Evolutionary conservation across 2,113 vertebrate genomes (phyloP).

Genomic region (Heterotis niloticus): DNA sequence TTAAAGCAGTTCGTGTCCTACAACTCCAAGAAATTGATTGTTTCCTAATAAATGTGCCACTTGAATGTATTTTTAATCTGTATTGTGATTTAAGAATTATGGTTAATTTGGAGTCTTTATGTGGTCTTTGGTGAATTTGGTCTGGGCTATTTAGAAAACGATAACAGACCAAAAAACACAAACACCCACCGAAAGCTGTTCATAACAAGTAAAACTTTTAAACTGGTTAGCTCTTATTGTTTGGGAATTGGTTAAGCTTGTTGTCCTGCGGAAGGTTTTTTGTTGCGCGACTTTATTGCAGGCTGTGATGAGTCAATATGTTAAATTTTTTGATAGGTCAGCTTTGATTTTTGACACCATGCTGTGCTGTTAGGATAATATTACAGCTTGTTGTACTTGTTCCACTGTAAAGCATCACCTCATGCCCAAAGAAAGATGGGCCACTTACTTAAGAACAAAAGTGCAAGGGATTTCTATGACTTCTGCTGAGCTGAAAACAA

Average conservation of each 20-base stretch:
- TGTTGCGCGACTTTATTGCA: neutral
- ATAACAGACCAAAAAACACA: neutral
- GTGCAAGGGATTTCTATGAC: conserved; percentile 24
- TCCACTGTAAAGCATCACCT: conserved; percentile 37
- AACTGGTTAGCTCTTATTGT: conserved; percentile 5
- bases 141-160: neutral
- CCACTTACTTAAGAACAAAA: conserved; percentile 22
- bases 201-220: conserved; percentile 16
- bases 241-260: neutral
- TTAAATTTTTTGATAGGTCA: neutral
- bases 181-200: conserved; percentile 1
- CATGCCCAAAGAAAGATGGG: conserved; percentile 23
- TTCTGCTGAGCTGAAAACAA: conserved; percentile 24
- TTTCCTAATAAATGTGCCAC: conserved; percentile 25
- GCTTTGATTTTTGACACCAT: conserved; percentile 21
- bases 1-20: conserved; percentile 53
- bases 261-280: neutral
- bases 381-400: conserved; percentile 20
- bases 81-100: neutral
- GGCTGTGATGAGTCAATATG: neutral
- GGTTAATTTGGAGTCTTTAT: neutral
- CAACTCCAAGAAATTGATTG: conserved; percentile 51
- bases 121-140: neutral
- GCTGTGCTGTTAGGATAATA: conserved; percentile 39
- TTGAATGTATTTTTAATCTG: neutral